Conservation (phyloP, 2,113 vertebrate species). For the Muntiacus reevesi region DNA sequence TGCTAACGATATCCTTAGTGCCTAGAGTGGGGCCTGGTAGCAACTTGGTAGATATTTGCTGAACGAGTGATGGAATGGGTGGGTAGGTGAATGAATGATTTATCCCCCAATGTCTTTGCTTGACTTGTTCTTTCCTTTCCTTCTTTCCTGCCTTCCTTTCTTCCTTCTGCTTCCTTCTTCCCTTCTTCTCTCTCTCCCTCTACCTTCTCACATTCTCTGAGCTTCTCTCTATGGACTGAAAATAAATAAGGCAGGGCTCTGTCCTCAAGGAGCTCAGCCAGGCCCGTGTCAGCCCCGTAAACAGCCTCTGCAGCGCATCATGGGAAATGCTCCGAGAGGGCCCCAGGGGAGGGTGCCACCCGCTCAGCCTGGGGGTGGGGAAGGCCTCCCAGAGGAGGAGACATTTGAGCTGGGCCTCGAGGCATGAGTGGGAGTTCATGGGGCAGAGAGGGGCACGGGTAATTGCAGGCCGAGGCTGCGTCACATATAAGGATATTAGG, state of each 20-base stretch:
- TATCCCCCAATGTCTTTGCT: neutral
- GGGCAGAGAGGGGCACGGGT: neutral
- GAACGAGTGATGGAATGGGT: neutral
- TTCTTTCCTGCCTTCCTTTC: neutral
- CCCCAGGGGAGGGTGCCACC: neutral
- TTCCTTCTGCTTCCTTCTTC: neutral
- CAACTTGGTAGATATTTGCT: neutral
- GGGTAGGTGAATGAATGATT: neutral
- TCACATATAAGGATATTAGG: neutral
- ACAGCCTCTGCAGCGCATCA: neutral
- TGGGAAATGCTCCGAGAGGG: neutral
- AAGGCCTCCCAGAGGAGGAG: constrained; percentile 19
- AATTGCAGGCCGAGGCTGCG: neutral
- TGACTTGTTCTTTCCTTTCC: neutral
- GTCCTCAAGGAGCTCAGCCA: constrained; percentile 48
- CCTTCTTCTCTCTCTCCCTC: neutral
- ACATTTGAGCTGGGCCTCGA: neutral
- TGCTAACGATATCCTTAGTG: neutral
- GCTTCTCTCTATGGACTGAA: constrained; percentile 2
- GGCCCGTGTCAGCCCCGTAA: neutral
- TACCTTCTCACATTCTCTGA: constrained; percentile 29
- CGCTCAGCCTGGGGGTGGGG: neutral
- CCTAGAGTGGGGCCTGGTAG: neutral
- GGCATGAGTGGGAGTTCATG: neutral
- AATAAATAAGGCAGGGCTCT: constrained; percentile 35